Evolutionary conservation across 2,888 invertebrate species (phyloP).

Genomic region (Drosophila lacicola): DNA sequence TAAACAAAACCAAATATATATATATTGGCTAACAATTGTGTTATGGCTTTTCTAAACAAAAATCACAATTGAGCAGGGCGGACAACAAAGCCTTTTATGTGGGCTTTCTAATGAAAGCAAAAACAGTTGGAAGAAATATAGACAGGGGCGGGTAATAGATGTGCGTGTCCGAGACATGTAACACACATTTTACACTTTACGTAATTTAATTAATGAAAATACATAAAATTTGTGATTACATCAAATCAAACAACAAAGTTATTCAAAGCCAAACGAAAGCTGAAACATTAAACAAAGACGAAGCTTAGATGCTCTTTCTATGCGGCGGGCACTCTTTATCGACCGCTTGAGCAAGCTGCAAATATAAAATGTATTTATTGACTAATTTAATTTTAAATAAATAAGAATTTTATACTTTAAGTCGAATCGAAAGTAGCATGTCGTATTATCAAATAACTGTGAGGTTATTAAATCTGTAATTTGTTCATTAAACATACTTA

Average conservation of each 20-base stretch:
- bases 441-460: too few relatives aligned
- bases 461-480: neutral
- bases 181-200: conserved; percentile 61
- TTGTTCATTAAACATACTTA: neutral
- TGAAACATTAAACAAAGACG: conserved; percentile 14
- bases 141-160: conserved; percentile 23
- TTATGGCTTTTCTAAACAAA: conserved; percentile 34
- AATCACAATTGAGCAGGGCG: conserved; percentile 7
- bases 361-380: neutral
- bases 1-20: conserved; percentile 21
- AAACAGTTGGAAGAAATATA: conserved; percentile 27
- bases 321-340: too few relatives aligned
- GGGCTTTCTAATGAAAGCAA: conserved; percentile 75
- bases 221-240: conserved; percentile 62
- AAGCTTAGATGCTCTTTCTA: conserved; percentile 38
- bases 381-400: neutral
- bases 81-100: conserved; percentile 50
- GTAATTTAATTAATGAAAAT: conserved; percentile 73
- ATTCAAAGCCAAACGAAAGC: conserved; percentile 33
- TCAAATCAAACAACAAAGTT: conserved; percentile 44
- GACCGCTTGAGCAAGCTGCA: too few relatives aligned
- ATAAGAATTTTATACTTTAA: neutral
- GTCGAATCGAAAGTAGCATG: too few relatives aligned
- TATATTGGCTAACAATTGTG: conserved; percentile 45
- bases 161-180: conserved; percentile 65